These are phyloP conservation scores for Drosophila watanabei DNA, from an alignment of 1,140 invertebrate species.

Conservation along the genomic window DNA sequence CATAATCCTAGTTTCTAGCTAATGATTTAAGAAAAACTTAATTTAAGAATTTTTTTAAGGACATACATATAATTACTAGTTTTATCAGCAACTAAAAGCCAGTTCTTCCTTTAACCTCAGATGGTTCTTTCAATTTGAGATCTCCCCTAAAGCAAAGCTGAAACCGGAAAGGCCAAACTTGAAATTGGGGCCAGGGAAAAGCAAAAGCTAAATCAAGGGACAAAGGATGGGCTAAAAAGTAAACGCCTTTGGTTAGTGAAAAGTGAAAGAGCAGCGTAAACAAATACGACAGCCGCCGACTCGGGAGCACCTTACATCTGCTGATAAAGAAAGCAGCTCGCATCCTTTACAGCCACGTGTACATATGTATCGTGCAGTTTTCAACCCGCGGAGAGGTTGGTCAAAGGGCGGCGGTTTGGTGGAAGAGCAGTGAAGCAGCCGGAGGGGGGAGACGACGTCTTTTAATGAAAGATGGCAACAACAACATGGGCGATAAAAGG, in stretches of 20 bases:
- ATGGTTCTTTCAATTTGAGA: slow-evolving; percentile 3
- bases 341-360: slow-evolving; percentile 10
- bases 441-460: slow-evolving; percentile 24
- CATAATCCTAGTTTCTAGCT: not conserved
- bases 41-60: too few species aligned
- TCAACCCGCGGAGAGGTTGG: slow-evolving; percentile 8
- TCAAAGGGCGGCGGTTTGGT: slow-evolving; percentile 2
- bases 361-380: slow-evolving; percentile 7
- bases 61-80: not conserved
- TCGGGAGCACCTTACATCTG: slow-evolving; percentile 71
- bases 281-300: slow-evolving; percentile 63
- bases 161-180: slow-evolving; percentile 51
- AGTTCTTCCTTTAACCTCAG: slow-evolving; percentile 1
- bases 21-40: not conserved
- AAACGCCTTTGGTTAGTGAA: slow-evolving; percentile 75
- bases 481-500: slow-evolving; percentile 74
- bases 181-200: slow-evolving; percentile 69
- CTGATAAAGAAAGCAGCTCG: slow-evolving; percentile 73
- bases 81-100: slow-evolving; percentile 8
- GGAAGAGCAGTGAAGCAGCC: not conserved
- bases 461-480: slow-evolving; percentile 81
- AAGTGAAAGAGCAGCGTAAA: slow-evolving; percentile 79
- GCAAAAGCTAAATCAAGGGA: slow-evolving; percentile 46
- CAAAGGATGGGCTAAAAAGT: slow-evolving; percentile 51
- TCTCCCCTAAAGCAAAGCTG: slow-evolving; percentile 20